Percentiles rank a stretch among this genome's conserved stretches.
These are phyloP conservation scores for Lumbricus terrestris DNA, from an alignment of 2,888 invertebrate species.

Conservation along the genomic window DNA sequence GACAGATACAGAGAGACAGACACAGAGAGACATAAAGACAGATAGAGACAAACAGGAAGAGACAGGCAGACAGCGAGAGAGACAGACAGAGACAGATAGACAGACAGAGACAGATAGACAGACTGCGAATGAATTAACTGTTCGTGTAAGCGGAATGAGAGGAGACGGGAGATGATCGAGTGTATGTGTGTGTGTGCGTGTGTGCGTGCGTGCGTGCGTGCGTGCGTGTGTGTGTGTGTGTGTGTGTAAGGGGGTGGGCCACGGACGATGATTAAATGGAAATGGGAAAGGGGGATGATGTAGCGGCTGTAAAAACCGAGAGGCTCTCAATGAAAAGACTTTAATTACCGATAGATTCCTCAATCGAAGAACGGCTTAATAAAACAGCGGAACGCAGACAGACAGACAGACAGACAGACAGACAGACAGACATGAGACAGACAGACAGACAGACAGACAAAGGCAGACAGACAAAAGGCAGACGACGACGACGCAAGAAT, in stretches of 20 bases:
- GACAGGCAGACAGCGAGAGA: not conserved
- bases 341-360: not conserved
- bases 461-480: not conserved
- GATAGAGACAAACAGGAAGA: not conserved
- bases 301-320: not conserved
- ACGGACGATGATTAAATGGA: not conserved
- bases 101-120: not conserved
- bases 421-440: not conserved
- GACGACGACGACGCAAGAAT: not conserved
- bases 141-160: not conserved
- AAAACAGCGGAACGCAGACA: not conserved
- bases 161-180: not conserved
- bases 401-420: not conserved
- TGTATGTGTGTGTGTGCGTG: too few relatives aligned
- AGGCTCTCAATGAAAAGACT: not conserved
- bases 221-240: too few relatives aligned
- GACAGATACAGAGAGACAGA: not conserved
- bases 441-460: not conserved
- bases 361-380: not conserved
- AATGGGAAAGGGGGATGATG: too few relatives aligned
- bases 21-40: not conserved
- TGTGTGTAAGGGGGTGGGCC: too few relatives aligned
- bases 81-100: slow-evolving; percentile 10
- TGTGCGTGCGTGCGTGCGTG: too few relatives aligned
- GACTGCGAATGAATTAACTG: not conserved